Evolutionary conservation across 2,113 vertebrate species (phyloP).

Genomic region (Mastomys natalensis): DNA sequence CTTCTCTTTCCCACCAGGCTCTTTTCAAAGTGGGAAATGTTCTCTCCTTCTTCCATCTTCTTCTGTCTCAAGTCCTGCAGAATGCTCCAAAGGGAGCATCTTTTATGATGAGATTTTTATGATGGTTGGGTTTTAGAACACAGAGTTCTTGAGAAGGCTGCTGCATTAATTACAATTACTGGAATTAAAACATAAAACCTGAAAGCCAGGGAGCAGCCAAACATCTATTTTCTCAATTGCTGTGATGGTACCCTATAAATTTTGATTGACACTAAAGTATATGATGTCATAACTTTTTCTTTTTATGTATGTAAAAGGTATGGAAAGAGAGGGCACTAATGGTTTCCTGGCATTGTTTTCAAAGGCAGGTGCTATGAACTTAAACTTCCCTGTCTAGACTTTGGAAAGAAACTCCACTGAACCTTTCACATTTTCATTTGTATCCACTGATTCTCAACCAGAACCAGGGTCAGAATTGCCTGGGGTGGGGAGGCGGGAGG

Average conservation of each 20-base stretch:
- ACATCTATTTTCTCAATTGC: neutral
- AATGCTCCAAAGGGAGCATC: neutral
- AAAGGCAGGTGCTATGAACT: neutral
- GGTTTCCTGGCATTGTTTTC: conserved; percentile 2
- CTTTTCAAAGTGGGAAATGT: neutral
- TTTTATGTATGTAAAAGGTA: neutral
- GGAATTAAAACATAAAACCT: neutral
- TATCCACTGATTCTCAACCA: neutral
- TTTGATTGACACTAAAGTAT: neutral
- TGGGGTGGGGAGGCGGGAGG: neutral
- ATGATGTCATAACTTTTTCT: neutral
- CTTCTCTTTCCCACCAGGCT: neutral
- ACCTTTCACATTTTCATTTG: neutral
- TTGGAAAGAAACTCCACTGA: neutral
- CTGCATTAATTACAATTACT: conserved; percentile 33
- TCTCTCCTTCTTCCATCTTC: neutral
- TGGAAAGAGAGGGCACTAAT: neutral
- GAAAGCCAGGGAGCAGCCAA: neutral
- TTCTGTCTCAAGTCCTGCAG: neutral
- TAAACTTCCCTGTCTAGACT: neutral
- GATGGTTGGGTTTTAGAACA: neutral
- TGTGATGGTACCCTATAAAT: neutral
- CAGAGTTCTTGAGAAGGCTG: neutral
- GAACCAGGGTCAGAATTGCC: neutral
- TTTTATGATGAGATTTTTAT: neutral